Evolutionary conservation across 2,113 vertebrate species (phyloP).

Genomic region (Gasterosteus nipponicus): DNA sequence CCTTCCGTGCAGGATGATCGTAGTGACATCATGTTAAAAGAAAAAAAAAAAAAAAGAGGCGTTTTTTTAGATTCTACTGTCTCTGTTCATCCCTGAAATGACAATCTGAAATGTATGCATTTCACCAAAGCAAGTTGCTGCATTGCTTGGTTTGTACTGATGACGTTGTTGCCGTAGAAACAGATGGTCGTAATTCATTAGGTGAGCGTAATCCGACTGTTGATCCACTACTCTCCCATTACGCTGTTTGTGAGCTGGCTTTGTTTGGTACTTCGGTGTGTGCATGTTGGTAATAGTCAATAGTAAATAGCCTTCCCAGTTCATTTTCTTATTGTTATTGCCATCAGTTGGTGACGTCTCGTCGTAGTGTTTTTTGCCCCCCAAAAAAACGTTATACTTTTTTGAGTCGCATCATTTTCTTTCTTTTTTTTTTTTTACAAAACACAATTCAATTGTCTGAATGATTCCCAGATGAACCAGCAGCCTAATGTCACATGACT

Average conservation of each 20-base stretch:
- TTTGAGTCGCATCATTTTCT: neutral
- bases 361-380: neutral
- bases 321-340: neutral
- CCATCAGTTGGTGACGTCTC: neutral
- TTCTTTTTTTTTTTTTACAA: neutral
- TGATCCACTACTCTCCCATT: neutral
- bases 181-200: neutral
- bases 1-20: neutral
- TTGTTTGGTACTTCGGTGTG: neutral
- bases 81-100: neutral
- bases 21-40: neutral
- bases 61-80: neutral
- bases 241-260: neutral
- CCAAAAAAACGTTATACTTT: too few relatives aligned
- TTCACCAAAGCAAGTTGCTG: neutral
- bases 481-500: neutral
- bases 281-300: neutral
- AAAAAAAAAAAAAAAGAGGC: neutral
- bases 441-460: neutral
- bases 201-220: conserved; percentile 13
- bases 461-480: neutral
- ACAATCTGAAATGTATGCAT: neutral
- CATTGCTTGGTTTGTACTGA: neutral
- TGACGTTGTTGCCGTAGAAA: conserved; percentile 40
- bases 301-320: neutral